These are phyloP conservation scores for Cygnus atratus DNA, from an alignment of 2,113 vertebrate genomes.

Conservation along the genomic window DNA sequence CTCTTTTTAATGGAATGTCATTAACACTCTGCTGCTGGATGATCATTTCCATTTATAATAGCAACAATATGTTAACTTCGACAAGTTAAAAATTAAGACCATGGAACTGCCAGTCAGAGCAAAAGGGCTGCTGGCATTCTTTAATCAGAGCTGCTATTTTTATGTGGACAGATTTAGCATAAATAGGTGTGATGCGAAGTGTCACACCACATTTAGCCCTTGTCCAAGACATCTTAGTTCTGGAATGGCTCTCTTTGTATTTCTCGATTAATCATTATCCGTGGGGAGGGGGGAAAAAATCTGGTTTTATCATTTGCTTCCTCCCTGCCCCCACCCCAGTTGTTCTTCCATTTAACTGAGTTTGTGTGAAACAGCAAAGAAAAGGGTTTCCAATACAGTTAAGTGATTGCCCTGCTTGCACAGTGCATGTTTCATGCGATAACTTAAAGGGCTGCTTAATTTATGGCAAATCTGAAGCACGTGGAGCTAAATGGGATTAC, in stretches of 20 bases:
- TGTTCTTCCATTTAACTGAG: background rate
- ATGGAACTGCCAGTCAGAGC: constrained; percentile 3
- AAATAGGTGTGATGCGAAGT: background rate
- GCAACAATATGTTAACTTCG: background rate
- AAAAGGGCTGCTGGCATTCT: background rate
- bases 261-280: background rate
- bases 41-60: constrained; percentile 4
- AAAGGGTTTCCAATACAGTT: background rate
- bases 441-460: background rate
- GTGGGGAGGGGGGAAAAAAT: accelerated
- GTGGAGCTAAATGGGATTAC: background rate
- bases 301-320: background rate
- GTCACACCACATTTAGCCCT: background rate
- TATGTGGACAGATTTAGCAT: background rate
- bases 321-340: background rate
- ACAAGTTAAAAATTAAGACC: background rate
- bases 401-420: background rate
- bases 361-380: background rate
- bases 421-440: background rate
- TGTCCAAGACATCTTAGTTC: background rate
- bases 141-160: background rate
- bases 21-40: background rate
- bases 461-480: background rate
- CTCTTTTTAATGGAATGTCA: background rate
- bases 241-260: background rate